phyloP scores from a whole-genome alignment of 2,113 vertebrate genomes.

The Verasper variegatus region DNA sequence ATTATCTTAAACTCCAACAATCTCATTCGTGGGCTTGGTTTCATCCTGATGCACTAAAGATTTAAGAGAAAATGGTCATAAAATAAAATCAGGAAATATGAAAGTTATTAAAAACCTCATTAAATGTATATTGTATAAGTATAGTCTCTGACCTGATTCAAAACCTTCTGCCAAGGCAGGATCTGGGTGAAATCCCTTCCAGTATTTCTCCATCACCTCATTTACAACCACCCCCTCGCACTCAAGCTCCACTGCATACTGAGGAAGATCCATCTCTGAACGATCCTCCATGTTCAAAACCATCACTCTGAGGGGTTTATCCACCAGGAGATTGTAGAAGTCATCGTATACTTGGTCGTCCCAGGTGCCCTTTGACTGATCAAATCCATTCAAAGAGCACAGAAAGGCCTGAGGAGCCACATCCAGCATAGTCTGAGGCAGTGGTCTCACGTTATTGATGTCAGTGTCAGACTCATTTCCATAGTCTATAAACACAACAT shows the following conservation, averaged over 20 bases:
- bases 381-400: slow-evolving; percentile 85
- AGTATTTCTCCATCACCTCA: slow-evolving; percentile 76
- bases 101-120: background rate
- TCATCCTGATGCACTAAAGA: background rate
- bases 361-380: slow-evolving; percentile 80
- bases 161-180: background rate
- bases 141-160: slow-evolving; percentile 34
- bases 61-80: background rate
- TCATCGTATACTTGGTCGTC: slow-evolving; percentile 78
- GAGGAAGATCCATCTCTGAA: slow-evolving; percentile 63
- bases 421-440: slow-evolving; percentile 78
- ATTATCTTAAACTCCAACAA: background rate
- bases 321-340: slow-evolving; percentile 79
- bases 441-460: slow-evolving; percentile 70
- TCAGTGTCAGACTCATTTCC: slow-evolving; percentile 82
- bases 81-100: background rate
- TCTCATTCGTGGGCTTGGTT: background rate
- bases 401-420: slow-evolving; percentile 86
- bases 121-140: background rate
- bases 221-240: slow-evolving; percentile 50
- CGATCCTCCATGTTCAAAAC: slow-evolving; percentile 63
- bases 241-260: slow-evolving; percentile 82
- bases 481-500: slow-evolving; percentile 86
- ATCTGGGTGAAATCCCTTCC: slow-evolving; percentile 26
- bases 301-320: slow-evolving; percentile 80